Evolutionary conservation across 2,888 invertebrate genomes (phyloP), one percentile per base, ranked within the genome.

Genomic region (Melanostoma mellinum): DNA sequence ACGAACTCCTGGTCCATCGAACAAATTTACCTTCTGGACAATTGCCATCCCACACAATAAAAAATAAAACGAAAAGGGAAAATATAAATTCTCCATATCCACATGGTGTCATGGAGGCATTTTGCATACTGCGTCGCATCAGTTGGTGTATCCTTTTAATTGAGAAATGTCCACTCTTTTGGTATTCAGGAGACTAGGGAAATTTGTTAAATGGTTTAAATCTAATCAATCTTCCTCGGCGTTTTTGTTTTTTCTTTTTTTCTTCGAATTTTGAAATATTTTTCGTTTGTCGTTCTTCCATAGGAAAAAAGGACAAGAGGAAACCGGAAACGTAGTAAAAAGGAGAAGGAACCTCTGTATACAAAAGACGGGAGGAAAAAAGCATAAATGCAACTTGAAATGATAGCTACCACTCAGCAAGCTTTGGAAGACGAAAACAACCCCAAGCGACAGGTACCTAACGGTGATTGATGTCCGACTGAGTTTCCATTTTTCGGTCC

Each of bases 181-280:
- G 36, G 53, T 46, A 50, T 50, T 50, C 74, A 58, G 50, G 56
- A 53, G 44, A 69, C 68, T 53, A 53, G 36, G 73, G 69, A 77
- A 77, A 82, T 82, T 77, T 74, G 77, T 77, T 82, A 77, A 82
- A 77, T 77, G 82, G 69, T 77, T 82, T 73, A 77, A 82, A 77
- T 48, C 77, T 60, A 73, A 82, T 82, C 82, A 82, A 82, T 82
- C 77, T 77, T 82, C 77, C 30, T 42, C 46, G 40, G 58, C 60
- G 65, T 55, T 60, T 20, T 40, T 8, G 33, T 48, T 52, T 55
- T 46, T 46, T 48, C 36, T 67, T 52, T 36, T 48, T 3, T 32
- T n/a, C 0, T 30, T 58, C 8, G 10, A 48, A 33, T 50, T 63
- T 38, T 50, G 48, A 63, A 50, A 38, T 40, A 9, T 52, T 48